A percentile compares a stretch with the other conserved stretches of the same genome.
Evolutionary conservation across 2,888 invertebrate genomes (phyloP).

Genomic region (Chrysolina oricalcia): DNA sequence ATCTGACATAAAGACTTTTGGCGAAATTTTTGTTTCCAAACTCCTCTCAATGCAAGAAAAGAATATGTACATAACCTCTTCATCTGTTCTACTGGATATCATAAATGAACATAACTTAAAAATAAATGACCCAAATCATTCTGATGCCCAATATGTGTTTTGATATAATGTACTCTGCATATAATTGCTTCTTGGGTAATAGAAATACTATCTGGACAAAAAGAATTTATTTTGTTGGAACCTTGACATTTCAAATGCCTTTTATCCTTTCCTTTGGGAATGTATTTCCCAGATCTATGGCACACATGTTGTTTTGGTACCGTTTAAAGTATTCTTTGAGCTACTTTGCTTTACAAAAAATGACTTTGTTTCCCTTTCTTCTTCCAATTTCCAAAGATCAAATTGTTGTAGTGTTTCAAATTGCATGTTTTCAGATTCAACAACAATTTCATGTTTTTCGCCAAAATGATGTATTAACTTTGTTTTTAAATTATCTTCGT

Average conservation of each 20-base stretch:
- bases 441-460: background rate
- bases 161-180: slow-evolving; percentile 15
- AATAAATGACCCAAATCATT: slow-evolving; percentile 38
- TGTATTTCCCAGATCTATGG: slow-evolving; percentile 46
- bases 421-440: background rate
- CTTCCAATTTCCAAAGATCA: slow-evolving; percentile 11
- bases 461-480: slow-evolving; percentile 15
- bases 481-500: slow-evolving; percentile 4
- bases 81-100: slow-evolving; percentile 7
- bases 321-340: background rate
- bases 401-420: background rate
- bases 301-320: slow-evolving; percentile 33
- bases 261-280: slow-evolving; percentile 31
- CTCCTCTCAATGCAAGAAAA: slow-evolving; percentile 2
- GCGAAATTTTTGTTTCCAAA: background rate
- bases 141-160: slow-evolving; percentile 36
- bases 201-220: slow-evolving; percentile 39
- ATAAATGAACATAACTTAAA: slow-evolving; percentile 23
- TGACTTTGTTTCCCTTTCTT: slow-evolving; percentile 14
- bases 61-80: slow-evolving; percentile 7
- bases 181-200: background rate
- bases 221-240: slow-evolving; percentile 42
- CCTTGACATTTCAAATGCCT: slow-evolving; percentile 46
- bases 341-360: background rate
- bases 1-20: slow-evolving; percentile 22